Percentiles rank a stretch among this genome's conserved stretches.
Evolutionary conservation across 2,113 vertebrate species (phyloP).

Genomic region (Paracyprichromis sp.): DNA sequence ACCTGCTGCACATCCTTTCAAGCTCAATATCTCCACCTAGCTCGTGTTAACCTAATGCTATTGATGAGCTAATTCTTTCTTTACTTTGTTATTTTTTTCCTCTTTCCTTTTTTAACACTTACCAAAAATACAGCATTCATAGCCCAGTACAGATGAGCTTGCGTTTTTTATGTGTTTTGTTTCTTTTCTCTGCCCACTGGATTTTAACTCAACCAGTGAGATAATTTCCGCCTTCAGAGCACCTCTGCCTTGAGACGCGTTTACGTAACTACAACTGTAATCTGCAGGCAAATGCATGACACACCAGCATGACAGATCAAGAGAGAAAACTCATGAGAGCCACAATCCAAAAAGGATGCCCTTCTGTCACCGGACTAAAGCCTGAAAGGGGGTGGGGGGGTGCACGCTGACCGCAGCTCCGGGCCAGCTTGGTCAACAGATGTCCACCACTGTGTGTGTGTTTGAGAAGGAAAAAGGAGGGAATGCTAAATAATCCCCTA

Average conservation of each 20-base stretch:
- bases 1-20: not conserved
- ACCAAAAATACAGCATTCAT: not conserved
- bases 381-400: not conserved
- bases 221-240: conserved; percentile 29
- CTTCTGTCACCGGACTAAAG: conserved; percentile 16
- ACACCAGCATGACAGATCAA: conserved; percentile 1
- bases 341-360: conserved; percentile 16
- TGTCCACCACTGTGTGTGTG: conserved; percentile 4
- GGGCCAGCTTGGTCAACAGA: conserved; percentile 31
- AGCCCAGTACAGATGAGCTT: not conserved
- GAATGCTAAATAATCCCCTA: not conserved
- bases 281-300: conserved; percentile 16
- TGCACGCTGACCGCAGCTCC: conserved; percentile 14
- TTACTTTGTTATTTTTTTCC: not conserved
- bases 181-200: conserved; percentile 7
- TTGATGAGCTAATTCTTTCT: not conserved
- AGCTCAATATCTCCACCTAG: not conserved
- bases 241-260: conserved; percentile 26
- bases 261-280: conserved; percentile 45
- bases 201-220: conserved; percentile 19
- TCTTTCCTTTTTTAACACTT: not conserved
- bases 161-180: not conserved
- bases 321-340: not conserved
- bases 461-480: not conserved
- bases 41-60: not conserved